Percentiles rank a stretch among this genome's conserved stretches.
These are phyloP conservation scores for Menidia menidia DNA, from an alignment of 2,797 vertebrate species.

Conservation along the genomic window DNA sequence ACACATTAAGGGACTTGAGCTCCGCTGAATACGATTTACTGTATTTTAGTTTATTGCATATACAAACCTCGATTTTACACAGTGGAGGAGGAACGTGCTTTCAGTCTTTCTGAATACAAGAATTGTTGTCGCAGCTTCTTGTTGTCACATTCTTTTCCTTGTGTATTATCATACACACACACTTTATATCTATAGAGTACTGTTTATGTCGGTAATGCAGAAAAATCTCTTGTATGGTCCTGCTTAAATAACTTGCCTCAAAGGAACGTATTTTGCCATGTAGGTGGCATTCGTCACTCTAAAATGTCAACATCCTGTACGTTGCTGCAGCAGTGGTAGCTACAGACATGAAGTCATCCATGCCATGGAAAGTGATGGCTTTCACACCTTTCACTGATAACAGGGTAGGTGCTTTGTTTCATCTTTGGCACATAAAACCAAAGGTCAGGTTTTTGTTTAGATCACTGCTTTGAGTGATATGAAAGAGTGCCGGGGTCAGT, in stretches of 20 bases:
- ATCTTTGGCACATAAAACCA: no score
- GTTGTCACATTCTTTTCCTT: background rate
- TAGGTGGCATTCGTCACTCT: background rate
- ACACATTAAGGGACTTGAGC: constrained; percentile 1
- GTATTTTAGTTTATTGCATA: constrained; percentile 19
- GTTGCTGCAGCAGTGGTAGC: no score
- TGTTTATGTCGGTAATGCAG: background rate
- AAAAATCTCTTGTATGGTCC: background rate
- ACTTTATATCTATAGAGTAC: background rate
- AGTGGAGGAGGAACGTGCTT: background rate
- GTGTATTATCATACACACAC: background rate
- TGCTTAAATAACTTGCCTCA: background rate
- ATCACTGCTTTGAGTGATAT: no score
- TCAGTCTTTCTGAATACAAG: background rate
- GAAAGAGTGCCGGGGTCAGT: no score
- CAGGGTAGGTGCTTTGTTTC: no score
- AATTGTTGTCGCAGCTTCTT: no score
- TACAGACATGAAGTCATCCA: no score
- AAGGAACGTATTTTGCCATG: background rate
- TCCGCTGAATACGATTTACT: constrained; percentile 26
- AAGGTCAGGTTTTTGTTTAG: no score
- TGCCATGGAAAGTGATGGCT: no score
- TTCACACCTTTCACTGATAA: no score
- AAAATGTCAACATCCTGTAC: background rate
- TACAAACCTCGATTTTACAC: background rate